Base-by-base conservation (phyloP, 1,140 invertebrate genomes). In the Sarcophaga bullata region DNA sequence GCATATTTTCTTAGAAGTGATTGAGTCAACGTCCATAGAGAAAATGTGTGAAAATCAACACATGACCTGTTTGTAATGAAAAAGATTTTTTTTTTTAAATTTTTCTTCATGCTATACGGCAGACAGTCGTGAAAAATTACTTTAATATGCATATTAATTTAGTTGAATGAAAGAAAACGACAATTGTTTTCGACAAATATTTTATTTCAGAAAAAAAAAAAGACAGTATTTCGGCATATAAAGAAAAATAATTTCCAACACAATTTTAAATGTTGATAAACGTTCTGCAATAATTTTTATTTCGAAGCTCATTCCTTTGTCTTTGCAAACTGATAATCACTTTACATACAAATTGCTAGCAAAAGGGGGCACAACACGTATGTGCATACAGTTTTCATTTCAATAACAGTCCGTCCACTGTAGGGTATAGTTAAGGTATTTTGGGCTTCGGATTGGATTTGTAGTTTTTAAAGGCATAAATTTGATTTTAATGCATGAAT, bases 11-110 rank as follows among this genome's bases (percentile, higher is more conserved):
- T 50, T 3, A n/a, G 15, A 78, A 50, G 50, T 78, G 75, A 78
- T 78, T 78, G 75, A 50, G 13, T 48, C 8, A 19, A 52, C 4
- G 17, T 72, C 13, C n/a, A 11, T 78, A 48, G 15, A 37, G 19
- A 19, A 8, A 50, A 78, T 50, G 75, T 78, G 75, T 78, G 75
- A 78, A 78, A 78, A 78, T 78, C 49, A 78, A 78, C 75, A 78
- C 75, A 50, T 78, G 75, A 78, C 75, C 75, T 17, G 25, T 78
- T 78, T 78, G 62, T 68, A 19, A 37, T 37, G 25, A 37, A n/a
- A n/a, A n/a, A n/a, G n/a, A 2, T 37, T 37, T 37, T 37, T 37
- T 37, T 37, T 37, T 37, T 37, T 37, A n/a, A n/a, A n/a, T n/a
- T n/a, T n/a, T n/a, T n/a, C n/a, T n/a, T 17, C n/a, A 62, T 17